A percentile compares a stretch with the other conserved stretches of the same genome.
These are phyloP conservation scores for Botia kubotai DNA, from an alignment of 2,797 vertebrate species.

Conservation along the genomic window DNA sequence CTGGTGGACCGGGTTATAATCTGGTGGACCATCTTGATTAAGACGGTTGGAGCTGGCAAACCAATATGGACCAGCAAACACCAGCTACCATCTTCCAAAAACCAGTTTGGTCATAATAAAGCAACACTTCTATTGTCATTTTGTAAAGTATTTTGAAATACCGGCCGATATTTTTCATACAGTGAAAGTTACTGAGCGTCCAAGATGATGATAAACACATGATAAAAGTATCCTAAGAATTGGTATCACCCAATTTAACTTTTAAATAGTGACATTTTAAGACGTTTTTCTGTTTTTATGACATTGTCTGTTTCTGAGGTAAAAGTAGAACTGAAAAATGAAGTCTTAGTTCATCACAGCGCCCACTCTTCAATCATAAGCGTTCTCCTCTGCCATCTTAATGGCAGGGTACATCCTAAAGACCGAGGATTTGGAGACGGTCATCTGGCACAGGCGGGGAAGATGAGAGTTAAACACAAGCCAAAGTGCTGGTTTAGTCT, in stretches of 20 bases:
- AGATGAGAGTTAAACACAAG: constrained; percentile 41
- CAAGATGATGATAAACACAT: too few species aligned
- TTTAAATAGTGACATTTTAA: background rate
- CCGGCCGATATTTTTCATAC: too few species aligned
- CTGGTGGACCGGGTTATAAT: too few species aligned
- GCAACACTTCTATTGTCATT: too few species aligned
- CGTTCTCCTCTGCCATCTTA: constrained; percentile 4
- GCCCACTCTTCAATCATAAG: background rate
- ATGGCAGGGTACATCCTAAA: constrained; percentile 19
- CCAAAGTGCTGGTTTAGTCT: constrained; percentile 21
- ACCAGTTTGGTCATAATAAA: too few species aligned
- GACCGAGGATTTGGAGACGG: constrained; percentile 19
- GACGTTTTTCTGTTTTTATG: background rate
- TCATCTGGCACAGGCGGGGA: background rate
- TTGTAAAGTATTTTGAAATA: too few species aligned
- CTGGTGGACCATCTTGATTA: too few species aligned
- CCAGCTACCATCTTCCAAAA: background rate
- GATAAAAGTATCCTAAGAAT: too few species aligned
- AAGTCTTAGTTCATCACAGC: background rate
- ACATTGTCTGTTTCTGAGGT: background rate
- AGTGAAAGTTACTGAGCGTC: too few species aligned
- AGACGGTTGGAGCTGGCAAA: background rate
- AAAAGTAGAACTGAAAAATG: background rate
- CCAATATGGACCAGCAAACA: background rate
- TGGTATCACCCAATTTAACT: background rate